Conservation (phyloP, 2,888 invertebrate genomes). For the Aplocera efformata region DNA sequence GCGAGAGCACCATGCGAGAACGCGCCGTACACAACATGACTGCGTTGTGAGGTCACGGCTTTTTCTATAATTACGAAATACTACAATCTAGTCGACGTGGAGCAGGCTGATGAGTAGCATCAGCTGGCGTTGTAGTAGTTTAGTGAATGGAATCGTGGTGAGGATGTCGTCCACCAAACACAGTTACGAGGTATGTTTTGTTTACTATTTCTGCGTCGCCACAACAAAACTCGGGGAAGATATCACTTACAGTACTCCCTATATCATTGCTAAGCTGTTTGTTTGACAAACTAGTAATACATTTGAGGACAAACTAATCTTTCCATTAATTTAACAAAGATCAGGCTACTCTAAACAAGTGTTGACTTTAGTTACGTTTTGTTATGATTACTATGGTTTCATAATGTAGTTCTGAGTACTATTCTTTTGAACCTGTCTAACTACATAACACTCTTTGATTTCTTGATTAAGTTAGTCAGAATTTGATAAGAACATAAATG, state of each 20-base stretch:
- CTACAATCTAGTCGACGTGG: constrained; percentile 24
- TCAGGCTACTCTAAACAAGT: too few species aligned
- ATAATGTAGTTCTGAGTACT: too few species aligned
- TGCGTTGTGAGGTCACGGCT: constrained; percentile 32
- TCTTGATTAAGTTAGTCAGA: background rate
- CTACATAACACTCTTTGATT: background rate
- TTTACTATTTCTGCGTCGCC: background rate
- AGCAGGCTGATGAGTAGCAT: constrained; percentile 50
- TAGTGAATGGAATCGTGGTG: constrained; percentile 41
- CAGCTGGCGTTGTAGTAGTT: constrained; percentile 42
- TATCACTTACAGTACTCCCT: too few species aligned
- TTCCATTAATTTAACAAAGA: too few species aligned
- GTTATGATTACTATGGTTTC: too few species aligned
- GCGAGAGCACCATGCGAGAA: constrained; percentile 31
- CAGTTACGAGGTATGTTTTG: constrained; percentile 57
- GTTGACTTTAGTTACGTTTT: too few species aligned
- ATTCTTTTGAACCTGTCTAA: background rate
- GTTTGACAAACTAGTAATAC: too few species aligned
- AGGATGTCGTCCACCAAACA: constrained; percentile 58
- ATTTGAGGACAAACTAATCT: too few species aligned
- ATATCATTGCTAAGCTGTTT: too few species aligned
- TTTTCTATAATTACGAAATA: constrained; percentile 34
- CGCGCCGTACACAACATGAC: constrained; percentile 13
- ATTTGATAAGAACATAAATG: background rate
- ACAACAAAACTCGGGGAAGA: too few species aligned